Conservation (phyloP, 2,113 vertebrate species). For the Pollimyrus isidori region DNA sequence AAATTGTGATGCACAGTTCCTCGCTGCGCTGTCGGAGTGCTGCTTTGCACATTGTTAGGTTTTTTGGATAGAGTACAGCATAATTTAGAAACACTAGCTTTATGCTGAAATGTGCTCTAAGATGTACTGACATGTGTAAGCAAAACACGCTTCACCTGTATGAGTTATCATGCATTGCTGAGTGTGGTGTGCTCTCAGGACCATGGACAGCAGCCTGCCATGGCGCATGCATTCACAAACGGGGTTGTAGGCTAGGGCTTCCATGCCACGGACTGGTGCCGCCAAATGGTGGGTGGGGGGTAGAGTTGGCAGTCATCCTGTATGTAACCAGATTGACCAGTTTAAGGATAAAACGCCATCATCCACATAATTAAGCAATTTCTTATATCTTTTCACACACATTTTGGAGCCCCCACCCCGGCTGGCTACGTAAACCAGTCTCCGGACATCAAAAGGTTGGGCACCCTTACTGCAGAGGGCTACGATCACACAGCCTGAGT, state of each 20-base stretch:
- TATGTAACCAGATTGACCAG: background rate
- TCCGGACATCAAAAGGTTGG: background rate
- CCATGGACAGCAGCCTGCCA: background rate
- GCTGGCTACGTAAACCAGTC: background rate
- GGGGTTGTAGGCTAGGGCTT: background rate
- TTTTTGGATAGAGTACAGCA: background rate
- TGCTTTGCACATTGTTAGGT: background rate
- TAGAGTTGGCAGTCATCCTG: background rate
- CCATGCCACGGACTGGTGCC: background rate
- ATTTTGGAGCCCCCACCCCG: background rate
- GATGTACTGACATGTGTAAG: background rate
- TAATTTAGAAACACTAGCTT: background rate
- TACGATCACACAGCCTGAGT: background rate
- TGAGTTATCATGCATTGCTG: background rate
- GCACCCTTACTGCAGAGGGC: background rate
- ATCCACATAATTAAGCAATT: background rate
- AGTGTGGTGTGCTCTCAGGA: background rate
- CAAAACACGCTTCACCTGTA: background rate
- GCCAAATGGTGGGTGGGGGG: background rate
- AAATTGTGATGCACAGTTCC: background rate
- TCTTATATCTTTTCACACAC: background rate
- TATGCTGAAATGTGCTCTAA: background rate
- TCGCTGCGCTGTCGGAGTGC: background rate
- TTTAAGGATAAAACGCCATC: background rate
- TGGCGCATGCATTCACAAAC: background rate